Conservation (phyloP, 2,113 vertebrate species). For the Chaenocephalus aceratus region DNA sequence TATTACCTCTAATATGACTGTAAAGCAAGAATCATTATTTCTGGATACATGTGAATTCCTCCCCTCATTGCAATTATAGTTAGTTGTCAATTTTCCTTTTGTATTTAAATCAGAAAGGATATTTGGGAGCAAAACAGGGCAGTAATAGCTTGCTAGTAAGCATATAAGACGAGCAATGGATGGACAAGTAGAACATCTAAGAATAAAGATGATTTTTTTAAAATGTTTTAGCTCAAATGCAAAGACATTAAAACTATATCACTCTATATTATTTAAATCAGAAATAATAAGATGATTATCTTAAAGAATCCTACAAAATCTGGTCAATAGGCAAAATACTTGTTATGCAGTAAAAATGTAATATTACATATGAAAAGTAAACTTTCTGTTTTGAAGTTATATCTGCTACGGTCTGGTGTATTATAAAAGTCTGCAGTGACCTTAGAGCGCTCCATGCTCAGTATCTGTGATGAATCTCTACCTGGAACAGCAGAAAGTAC, state of each 20-base stretch:
- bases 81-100: background rate
- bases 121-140: background rate
- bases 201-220: background rate
- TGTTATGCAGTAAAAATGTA: background rate
- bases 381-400: conserved; percentile 11
- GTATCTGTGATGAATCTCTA: conserved; percentile 21
- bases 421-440: conserved; percentile 14
- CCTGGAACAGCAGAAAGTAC: conserved; percentile 37
- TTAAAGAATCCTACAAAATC: background rate
- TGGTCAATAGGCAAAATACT: background rate
- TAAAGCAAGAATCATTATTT: background rate
- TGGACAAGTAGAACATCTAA: background rate
- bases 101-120: background rate
- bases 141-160: background rate
- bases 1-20: background rate
- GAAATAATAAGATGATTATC: background rate
- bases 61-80: background rate
- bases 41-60: background rate
- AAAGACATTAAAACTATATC: background rate
- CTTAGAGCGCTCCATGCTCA: conserved; percentile 5
- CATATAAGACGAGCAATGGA: background rate
- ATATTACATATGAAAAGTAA: conserved; percentile 4
- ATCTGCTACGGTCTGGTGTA: conserved; percentile 17
- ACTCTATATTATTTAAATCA: background rate
- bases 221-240: background rate